Evolutionary conservation across 2,113 vertebrate species (phyloP), one percentile per base, ranked within the genome.

Genomic region (Spermophilus dauricus): DNA sequence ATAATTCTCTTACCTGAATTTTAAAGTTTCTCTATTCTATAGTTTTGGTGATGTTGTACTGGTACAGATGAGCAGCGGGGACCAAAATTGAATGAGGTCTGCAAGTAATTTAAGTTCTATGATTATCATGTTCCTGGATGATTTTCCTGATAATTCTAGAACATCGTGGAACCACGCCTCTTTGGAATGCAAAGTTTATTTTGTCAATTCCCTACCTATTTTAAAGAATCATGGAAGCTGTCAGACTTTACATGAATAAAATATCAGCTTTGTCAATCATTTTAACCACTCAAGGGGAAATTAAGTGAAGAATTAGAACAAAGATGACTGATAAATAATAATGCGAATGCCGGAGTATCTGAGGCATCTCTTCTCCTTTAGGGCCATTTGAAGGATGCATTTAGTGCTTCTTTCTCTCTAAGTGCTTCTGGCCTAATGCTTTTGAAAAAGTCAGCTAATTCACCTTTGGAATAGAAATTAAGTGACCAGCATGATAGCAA

Each of bases 281-380:
- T 97, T 96, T 97, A 96, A 82, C 42, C 45, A 86, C 88, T 85
- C 88, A 90, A 92, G 76, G 16, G 69, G 75, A 95, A 96, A 94
- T 84, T 92, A 94, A 87, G 14, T 73, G 65, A 39, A 76, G 73
- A 95, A 95, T 94, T 86, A 97, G 86, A 96, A 72, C 53, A 69
- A 93, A 85, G 45, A 85, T 93, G 63, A 65, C 58, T 65, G 85
- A 83, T 92, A 93, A 95, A 93, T 93, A 92, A 42, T 96, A 86
- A 94, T 26, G 48, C 87, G 53, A 12, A 28, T 91, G 61, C 89
- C 78, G 89, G 78, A 89, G 42, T 63, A 77, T 8, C 37, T 77
- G 81, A 94, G 69, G 75, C 6, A 5, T 53, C 65, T 77, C 84
- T 63, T 81, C 81, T 77, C 53, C 2, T 26, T 8, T 69, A 96